Evolutionary conservation across 2,888 invertebrate genomes (phyloP).

Genomic region (Syritta pipiens): DNA sequence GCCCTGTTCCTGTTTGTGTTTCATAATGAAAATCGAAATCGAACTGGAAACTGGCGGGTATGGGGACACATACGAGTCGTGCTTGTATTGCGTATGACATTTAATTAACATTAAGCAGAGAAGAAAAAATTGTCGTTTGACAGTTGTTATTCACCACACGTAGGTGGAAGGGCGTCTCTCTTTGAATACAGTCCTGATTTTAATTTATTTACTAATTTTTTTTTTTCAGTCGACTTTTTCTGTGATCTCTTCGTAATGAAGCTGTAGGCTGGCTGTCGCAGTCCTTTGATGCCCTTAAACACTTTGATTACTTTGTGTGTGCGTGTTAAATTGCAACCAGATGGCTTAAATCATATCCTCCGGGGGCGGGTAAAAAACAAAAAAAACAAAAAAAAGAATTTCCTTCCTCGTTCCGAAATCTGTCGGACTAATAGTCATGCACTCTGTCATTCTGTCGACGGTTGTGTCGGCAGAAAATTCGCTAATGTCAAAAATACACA

Average conservation of each 20-base stretch:
- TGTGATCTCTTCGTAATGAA: constrained; percentile 20
- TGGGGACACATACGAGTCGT: constrained; percentile 22
- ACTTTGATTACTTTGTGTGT: constrained; percentile 31
- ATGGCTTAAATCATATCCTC: constrained; percentile 20
- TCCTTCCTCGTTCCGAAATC: constrained; percentile 49
- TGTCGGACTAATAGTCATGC: constrained; percentile 51
- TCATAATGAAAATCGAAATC: constrained; percentile 52
- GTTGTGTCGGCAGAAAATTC: constrained; percentile 21
- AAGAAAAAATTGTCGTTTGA: constrained; percentile 50
- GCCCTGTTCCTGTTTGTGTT: background rate
- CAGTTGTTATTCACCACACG: constrained; percentile 1
- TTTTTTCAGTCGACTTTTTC: background rate
- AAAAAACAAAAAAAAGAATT: too few species aligned
- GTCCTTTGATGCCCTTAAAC: constrained; percentile 54
- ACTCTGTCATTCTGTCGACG: constrained; percentile 63
- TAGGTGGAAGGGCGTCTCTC: too few species aligned
- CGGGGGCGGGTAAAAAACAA: too few species aligned
- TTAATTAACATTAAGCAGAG: constrained; percentile 59
- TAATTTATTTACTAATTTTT: constrained; percentile 4
- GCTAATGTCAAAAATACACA: constrained; percentile 66
- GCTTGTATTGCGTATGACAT: constrained; percentile 39
- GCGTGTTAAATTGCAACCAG: constrained; percentile 40
- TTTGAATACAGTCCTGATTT: background rate
- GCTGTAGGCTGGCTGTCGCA: constrained; percentile 10
- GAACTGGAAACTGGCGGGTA: constrained; percentile 50